Evolutionary conservation across 2,797 vertebrate genomes (phyloP).

Genomic region (Hipposideros larvatus): DNA sequence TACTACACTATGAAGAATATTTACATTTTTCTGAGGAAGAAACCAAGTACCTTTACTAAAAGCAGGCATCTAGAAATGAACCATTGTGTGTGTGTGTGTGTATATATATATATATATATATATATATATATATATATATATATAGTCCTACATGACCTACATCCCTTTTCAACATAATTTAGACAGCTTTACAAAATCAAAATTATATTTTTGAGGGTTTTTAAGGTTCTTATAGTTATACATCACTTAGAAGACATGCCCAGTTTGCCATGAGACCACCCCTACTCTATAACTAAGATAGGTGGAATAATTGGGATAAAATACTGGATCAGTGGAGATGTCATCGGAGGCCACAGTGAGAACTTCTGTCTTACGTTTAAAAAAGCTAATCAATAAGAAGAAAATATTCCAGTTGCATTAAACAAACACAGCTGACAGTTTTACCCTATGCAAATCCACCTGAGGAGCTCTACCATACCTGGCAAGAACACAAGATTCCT

Average conservation of each 20-base stretch:
- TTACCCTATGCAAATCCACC: not conserved
- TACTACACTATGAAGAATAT: not conserved
- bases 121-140: not conserved
- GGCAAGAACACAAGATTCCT: not conserved
- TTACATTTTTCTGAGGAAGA: slow-evolving; percentile 32
- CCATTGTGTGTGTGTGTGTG: not conserved
- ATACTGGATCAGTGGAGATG: not conserved
- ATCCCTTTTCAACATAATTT: not conserved
- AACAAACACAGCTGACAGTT: not conserved
- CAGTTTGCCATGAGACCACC: not conserved
- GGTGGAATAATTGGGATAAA: slow-evolving; percentile 28
- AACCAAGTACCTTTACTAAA: not conserved
- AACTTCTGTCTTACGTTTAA: not conserved
- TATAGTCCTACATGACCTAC: not conserved
- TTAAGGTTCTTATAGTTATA: not conserved
- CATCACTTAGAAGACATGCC: not conserved
- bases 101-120: not conserved
- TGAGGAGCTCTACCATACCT: not conserved
- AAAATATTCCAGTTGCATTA: slow-evolving; percentile 51
- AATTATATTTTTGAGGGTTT: not conserved
- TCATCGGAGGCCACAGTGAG: not conserved
- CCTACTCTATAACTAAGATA: not conserved
- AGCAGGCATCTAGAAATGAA: slow-evolving; percentile 24
- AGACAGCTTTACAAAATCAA: slow-evolving; percentile 20
- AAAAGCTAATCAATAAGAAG: slow-evolving; percentile 57